Percentiles rank a stretch among this genome's conserved stretches.
Conservation (phyloP, 2,113 vertebrate species). For the Caretta caretta region DNA sequence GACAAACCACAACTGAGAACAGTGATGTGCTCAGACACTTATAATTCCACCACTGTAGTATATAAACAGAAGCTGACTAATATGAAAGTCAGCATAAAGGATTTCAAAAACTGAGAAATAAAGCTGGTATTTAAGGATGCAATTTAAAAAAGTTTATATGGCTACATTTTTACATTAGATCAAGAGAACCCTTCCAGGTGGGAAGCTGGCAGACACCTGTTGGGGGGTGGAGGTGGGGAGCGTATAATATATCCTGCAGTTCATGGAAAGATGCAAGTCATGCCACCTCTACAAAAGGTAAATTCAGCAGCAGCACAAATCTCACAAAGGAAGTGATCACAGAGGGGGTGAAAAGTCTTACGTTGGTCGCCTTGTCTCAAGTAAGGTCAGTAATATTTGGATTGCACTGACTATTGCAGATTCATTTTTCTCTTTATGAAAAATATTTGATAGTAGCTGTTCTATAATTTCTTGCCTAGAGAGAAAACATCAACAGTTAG, state of each 20-base stretch:
- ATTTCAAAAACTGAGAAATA: neutral
- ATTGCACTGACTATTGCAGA: constrained; percentile 98
- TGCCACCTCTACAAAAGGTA: neutral
- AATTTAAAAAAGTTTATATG: neutral
- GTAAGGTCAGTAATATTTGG: constrained; percentile 95
- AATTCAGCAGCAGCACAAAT: neutral
- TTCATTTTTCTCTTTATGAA: constrained; percentile 96
- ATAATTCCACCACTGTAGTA: neutral
- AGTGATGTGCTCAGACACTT: neutral
- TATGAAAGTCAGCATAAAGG: neutral
- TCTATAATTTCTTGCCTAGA: constrained; percentile 96
- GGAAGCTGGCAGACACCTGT: neutral
- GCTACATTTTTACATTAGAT: neutral
- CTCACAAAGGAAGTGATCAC: neutral
- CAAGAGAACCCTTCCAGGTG: neutral
- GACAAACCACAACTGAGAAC: neutral
- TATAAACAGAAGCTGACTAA: neutral
- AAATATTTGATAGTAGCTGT: constrained; percentile 94
- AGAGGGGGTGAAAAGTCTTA: constrained; percentile 70
- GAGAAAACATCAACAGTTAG: constrained; percentile 33
- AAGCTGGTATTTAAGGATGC: neutral
- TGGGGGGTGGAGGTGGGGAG: neutral
- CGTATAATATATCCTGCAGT: neutral
- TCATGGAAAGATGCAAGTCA: neutral
- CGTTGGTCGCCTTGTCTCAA: constrained; percentile 97